A percentile compares a stretch with the other conserved stretches of the same genome.
Evolutionary conservation across 2,888 invertebrate species (phyloP).

Genomic region (Andrena hattorfiana): DNA sequence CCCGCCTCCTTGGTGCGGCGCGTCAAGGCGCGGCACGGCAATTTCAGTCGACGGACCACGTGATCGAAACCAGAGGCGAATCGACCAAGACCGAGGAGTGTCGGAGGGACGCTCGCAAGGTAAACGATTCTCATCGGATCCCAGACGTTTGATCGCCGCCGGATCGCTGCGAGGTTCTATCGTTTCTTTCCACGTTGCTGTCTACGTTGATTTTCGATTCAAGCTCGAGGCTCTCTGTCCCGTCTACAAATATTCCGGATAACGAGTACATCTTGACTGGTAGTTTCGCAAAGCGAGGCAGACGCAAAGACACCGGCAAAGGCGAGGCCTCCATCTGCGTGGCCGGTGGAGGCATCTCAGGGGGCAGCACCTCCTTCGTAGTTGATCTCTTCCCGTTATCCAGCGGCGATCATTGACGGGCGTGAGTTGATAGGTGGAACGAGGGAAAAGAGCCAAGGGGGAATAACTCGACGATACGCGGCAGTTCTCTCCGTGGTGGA

Average conservation of each 20-base stretch:
- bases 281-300: no score
- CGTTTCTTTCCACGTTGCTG: neutral
- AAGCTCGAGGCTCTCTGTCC: no score
- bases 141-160: conserved; percentile 21
- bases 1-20: no score
- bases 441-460: neutral
- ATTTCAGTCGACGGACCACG: conserved; percentile 95
- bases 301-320: no score
- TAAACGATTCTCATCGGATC: conserved; percentile 85
- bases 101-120: conserved; percentile 95
- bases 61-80: conserved; percentile 92
- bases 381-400: neutral
- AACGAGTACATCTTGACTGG: no score
- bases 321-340: no score
- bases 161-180: conserved; percentile 1
- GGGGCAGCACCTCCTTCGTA: no score
- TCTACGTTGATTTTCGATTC: neutral
- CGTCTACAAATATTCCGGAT: no score
- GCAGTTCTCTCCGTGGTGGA: neutral
- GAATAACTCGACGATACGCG: neutral
- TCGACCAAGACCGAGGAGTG: conserved; percentile 93
- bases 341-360: no score
- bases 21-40: conserved; percentile 89
- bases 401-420: conserved; percentile 30
- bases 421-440: neutral